Evolutionary conservation across 2,113 vertebrate genomes (phyloP).

Genomic region (Lontra canadensis): DNA sequence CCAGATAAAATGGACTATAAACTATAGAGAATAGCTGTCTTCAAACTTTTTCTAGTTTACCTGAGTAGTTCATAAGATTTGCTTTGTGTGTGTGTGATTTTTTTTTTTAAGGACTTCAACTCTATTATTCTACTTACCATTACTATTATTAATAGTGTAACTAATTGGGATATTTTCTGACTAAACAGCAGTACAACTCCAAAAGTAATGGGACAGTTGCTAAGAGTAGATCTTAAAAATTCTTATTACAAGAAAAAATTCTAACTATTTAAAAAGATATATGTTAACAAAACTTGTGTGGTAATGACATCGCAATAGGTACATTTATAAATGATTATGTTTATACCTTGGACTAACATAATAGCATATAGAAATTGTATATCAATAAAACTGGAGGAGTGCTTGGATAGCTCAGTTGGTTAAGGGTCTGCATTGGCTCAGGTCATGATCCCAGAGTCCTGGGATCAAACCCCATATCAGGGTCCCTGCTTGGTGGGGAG

Average conservation of each 20-base stretch:
- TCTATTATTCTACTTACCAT: background rate
- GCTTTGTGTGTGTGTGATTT: background rate
- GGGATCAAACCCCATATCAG: no score
- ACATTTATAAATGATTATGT: background rate
- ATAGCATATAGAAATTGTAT: background rate
- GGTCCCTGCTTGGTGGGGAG: no score
- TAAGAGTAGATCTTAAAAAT: background rate
- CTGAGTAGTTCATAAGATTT: background rate
- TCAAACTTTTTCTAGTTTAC: background rate
- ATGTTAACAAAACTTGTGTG: background rate
- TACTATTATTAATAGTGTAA: background rate
- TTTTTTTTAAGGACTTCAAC: background rate
- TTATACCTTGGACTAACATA: background rate
- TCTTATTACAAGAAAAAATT: background rate
- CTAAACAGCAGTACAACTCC: background rate
- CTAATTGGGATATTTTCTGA: background rate
- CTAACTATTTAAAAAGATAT: background rate
- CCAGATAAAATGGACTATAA: background rate
- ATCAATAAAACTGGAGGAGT: no score
- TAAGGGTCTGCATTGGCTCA: no score
- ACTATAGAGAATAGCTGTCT: background rate
- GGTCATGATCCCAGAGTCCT: no score
- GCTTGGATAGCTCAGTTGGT: no score
- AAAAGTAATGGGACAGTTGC: background rate
- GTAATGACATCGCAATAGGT: background rate